Evolutionary conservation across 1,140 invertebrate genomes (phyloP), one percentile per base, ranked within the genome.

Genomic region (Brachionus calyciflorus): DNA sequence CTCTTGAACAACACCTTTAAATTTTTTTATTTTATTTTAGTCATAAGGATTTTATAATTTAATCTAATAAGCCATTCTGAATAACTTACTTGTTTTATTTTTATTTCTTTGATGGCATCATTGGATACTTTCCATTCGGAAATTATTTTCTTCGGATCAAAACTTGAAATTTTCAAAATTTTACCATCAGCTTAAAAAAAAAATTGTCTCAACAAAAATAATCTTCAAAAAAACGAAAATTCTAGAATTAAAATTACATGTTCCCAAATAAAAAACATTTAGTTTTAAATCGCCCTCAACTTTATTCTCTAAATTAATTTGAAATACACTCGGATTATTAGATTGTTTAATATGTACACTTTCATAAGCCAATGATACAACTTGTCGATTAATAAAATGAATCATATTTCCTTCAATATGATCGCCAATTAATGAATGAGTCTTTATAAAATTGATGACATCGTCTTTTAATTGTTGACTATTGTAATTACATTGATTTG

Each of bases 361-460:
- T 41, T 65, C 37, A 28, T 26, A 14, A 10, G 17, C 60, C 0
- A 65, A 17, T 44, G 60, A 65, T 24, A 65, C 12, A 4, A 41
- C 60, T 21, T 65, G 60, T n/a, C 44, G 40, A 41, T 46, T 65
- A 12, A 65, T 33, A 51, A 73, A 73, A 37, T 49, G 46, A 73
- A 73, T 73, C 19, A 73, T 73, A 14, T 48, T 14, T 4, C 69
- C 69, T 46, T 51, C 46, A 51, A 73, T 55, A 19, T 51, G 46
- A 19, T 73, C 69, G 7, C 69, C 69, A 26, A 73, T 73, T 37
- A 73, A 37, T 10, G 10, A 26, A 28, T 73, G 69, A 21, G 69
- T 73, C 17, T 53, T 73, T 19, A 73, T 19, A 73, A 73, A 73
- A 51, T 55, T 73, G 6, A 55, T 40, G 19, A 51, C 51, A 37